Evolutionary conservation across 2,797 vertebrate species (phyloP).

Genomic region (Poecilia wingei): DNA sequence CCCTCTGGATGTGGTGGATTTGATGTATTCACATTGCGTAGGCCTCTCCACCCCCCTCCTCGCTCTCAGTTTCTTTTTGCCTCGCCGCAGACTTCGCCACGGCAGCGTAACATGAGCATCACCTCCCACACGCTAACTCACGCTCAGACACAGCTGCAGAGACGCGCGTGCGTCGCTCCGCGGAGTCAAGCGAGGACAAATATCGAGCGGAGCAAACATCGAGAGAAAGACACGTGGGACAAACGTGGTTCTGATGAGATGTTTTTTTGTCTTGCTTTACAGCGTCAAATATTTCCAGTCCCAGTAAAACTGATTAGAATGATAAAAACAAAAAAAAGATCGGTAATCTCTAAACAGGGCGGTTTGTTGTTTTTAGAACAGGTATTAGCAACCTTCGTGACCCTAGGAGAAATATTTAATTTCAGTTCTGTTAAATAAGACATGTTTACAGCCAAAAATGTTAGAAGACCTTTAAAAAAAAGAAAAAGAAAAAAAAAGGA

Average conservation of each 20-base stretch:
- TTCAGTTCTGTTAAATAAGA: too few relatives aligned
- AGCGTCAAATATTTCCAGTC: background rate
- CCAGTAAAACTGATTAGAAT: background rate
- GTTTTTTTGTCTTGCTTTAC: slow-evolving; percentile 1
- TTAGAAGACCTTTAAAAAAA: too few relatives aligned
- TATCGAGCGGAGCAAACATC: slow-evolving; percentile 43
- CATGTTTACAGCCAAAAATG: too few relatives aligned
- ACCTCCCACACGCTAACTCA: slow-evolving; percentile 54
- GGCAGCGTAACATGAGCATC: slow-evolving; percentile 32
- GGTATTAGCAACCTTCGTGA: too few relatives aligned
- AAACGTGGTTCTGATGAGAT: slow-evolving; percentile 11
- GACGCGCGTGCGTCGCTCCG: background rate
- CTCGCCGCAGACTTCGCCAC: slow-evolving; percentile 30
- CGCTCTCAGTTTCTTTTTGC: slow-evolving; percentile 18
- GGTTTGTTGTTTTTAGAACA: background rate
- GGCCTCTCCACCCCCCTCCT: background rate
- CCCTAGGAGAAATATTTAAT: too few relatives aligned
- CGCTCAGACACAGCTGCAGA: slow-evolving; percentile 35
- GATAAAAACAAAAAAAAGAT: background rate
- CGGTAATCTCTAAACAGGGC: background rate
- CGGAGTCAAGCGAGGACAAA: slow-evolving; percentile 51
- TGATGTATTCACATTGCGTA: slow-evolving; percentile 21
- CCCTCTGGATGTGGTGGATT: slow-evolving; percentile 18
- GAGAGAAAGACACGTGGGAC: slow-evolving; percentile 5
- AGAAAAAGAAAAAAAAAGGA: too few relatives aligned